Base-by-base conservation (phyloP, 2,113 vertebrate genomes). In the Poicephalus gulielmi region DNA sequence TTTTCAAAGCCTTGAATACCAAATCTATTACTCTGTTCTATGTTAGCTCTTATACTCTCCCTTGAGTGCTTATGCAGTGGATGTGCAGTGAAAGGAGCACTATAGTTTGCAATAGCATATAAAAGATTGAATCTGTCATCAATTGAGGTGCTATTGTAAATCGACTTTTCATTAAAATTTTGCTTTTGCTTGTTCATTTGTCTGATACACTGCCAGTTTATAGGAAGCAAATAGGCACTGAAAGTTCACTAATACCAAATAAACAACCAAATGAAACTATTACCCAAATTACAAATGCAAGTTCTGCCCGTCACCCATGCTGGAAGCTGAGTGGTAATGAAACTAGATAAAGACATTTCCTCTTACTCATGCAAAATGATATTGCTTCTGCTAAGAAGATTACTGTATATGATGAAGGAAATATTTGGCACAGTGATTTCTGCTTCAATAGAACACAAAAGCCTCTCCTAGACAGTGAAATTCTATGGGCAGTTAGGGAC, bases 351-450 rank as follows among this genome's bases (percentile, higher is more conserved):
- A 96, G 77, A 87, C 59, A 17, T 95, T 96, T 92, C 78, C 84
- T 96, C 90, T 81, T 90, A 91, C 39, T 79, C 62, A 33, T 70
- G 69, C 93, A 87, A 96, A 97, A 95, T 84, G 30, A 33, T 63
- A 86, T 96, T 90, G 91, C 95, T 96, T 93, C 88, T 70, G 83
- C 82, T 85, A 86, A 93, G 76, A 39, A 96, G 95, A 96, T 96
- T 97, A 95, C 83, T 82, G n/a, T 69, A 78, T 79, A 87, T 53
- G 70, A 94, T 17, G 70, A 67, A 83, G 83, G 77, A 93, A 97
- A 74, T 93, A 64, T 86, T 76, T 95, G 81, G 86, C 41, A 57
- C 10, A 6, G 39, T 93, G 83, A 73, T 89, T 81, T 85, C 73
- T 97, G 77, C 82, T 82, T 92, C n/a, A 62, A 9, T 23, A 49